Evolutionary conservation across 2,797 vertebrate genomes (phyloP).

Genomic region (Emys orbicularis): DNA sequence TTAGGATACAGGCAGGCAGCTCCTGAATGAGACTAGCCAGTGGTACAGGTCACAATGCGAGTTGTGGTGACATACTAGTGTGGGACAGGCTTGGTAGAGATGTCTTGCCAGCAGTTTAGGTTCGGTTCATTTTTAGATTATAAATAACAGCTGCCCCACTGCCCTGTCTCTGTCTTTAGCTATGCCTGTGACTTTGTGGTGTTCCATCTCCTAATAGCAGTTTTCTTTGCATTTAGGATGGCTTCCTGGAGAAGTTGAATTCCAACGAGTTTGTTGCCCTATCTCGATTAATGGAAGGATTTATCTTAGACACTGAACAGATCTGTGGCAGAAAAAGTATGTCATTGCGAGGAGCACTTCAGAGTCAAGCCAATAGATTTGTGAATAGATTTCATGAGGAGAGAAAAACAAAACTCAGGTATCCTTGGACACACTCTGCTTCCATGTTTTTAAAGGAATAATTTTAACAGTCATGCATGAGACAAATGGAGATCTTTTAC

Average conservation of each 20-base stretch:
- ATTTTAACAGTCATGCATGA: accelerated
- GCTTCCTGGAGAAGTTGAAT: constrained; percentile 94
- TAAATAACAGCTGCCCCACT: neutral
- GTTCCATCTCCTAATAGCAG: neutral
- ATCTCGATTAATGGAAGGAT: constrained; percentile 92
- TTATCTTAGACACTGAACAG: constrained; percentile 91
- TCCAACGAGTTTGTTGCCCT: constrained; percentile 93
- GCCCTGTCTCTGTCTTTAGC: neutral
- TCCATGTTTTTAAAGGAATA: neutral
- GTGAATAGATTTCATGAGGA: constrained; percentile 98
- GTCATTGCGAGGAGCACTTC: constrained; percentile 93
- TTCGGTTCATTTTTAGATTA: neutral
- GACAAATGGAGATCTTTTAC: neutral
- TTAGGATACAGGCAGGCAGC: too few species aligned
- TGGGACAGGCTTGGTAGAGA: neutral
- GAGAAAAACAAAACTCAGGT: constrained; percentile 96
- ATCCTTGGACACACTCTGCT: neutral
- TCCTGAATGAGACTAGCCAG: too few species aligned
- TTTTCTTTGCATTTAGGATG: constrained; percentile 86
- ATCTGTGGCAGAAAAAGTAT: constrained; percentile 91
- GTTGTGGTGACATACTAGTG: neutral
- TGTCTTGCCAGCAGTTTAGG: neutral
- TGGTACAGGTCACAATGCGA: too few species aligned
- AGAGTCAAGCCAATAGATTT: constrained; percentile 96
- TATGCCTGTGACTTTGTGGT: neutral